These are phyloP conservation scores for Deroptyus accipitrinus DNA, from an alignment of 2,113 vertebrate genomes.

Conservation along the genomic window DNA sequence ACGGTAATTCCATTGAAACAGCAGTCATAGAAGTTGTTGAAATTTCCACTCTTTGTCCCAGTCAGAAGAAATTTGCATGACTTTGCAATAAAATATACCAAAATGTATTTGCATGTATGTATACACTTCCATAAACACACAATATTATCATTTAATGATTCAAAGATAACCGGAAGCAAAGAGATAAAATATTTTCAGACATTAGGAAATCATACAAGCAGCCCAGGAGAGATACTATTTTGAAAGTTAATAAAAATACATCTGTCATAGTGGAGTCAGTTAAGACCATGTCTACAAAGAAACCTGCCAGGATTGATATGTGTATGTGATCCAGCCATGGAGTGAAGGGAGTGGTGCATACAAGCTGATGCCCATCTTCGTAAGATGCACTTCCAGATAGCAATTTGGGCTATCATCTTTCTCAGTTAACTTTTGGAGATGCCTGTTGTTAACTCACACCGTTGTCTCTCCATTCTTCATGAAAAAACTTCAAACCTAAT, in stretches of 20 bases:
- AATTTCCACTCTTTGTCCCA: not conserved
- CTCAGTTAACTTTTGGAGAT: not conserved
- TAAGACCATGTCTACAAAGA: not conserved
- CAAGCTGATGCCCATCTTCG: fast-evolving
- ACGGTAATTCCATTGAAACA: not conserved
- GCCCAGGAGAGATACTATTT: not conserved
- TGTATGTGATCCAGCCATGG: not conserved
- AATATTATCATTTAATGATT: not conserved
- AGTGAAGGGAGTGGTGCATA: not conserved
- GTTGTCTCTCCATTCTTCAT: not conserved
- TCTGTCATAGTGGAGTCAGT: not conserved
- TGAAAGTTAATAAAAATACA: not conserved
- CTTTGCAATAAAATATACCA: not conserved
- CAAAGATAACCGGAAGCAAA: not conserved
- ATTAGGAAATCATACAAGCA: not conserved
- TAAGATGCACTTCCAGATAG: not conserved
- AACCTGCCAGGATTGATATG: fast-evolving
- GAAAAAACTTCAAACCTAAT: not conserved
- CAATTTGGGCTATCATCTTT: not conserved
- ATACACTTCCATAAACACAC: not conserved
- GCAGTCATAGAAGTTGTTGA: not conserved
- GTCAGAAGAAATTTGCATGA: not conserved
- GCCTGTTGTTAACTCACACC: not conserved
- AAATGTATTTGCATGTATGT: not conserved
- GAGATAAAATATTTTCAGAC: not conserved